These are phyloP conservation scores for Siphamia tubifer DNA, from an alignment of 2,113 vertebrate species.

Conservation along the genomic window DNA sequence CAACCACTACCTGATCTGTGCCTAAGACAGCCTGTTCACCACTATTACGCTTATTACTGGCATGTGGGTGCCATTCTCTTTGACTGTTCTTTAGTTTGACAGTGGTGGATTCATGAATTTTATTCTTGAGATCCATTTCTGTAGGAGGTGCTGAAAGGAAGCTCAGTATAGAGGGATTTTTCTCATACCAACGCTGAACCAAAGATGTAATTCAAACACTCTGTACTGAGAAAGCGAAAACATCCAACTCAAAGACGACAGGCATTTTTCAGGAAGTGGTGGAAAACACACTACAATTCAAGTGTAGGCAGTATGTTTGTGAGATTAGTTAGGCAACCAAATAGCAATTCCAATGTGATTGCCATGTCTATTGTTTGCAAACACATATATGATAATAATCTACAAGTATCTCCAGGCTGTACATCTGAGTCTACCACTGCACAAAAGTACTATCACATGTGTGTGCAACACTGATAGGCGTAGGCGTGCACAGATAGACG, in stretches of 20 bases:
- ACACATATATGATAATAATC: neutral
- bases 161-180: too few relatives aligned
- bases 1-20: neutral
- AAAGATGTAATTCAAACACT: too few relatives aligned
- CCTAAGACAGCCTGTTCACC: constrained; percentile 7
- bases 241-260: neutral
- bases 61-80: neutral
- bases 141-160: too few relatives aligned
- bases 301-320: neutral
- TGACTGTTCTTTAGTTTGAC: constrained; percentile 1
- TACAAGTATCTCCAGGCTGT: neutral
- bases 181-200: too few relatives aligned
- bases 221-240: neutral
- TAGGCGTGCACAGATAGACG: too few relatives aligned
- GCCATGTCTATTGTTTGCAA: too few relatives aligned
- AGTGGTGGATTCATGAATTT: neutral
- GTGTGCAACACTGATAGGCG: too few relatives aligned
- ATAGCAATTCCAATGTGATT: neutral
- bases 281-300: neutral
- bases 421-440: too few relatives aligned
- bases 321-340: neutral
- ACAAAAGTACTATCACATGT: too few relatives aligned
- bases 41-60: too few relatives aligned
- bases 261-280: neutral
- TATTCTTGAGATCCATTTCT: neutral